These are phyloP conservation scores for Eilema sororculum DNA, from an alignment of 2,888 invertebrate genomes.

Conservation along the genomic window DNA sequence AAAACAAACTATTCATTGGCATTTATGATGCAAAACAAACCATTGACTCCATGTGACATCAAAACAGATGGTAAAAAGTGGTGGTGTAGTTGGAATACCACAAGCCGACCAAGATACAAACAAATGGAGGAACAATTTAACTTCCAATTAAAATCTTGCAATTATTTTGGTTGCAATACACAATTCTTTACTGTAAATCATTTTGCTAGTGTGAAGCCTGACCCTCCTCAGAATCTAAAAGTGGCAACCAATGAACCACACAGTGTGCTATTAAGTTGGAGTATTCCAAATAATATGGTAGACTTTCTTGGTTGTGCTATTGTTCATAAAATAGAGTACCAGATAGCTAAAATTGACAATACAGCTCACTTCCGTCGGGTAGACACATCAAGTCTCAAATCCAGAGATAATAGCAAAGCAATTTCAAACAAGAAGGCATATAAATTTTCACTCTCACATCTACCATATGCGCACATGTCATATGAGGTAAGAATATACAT, in stretches of 20 bases:
- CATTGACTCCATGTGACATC: constrained; percentile 59
- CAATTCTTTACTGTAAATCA: constrained; percentile 88
- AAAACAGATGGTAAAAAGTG: constrained; percentile 46
- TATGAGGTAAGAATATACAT: constrained; percentile 92
- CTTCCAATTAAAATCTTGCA: constrained; percentile 88
- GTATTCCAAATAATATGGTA: constrained; percentile 70
- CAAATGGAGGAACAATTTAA: constrained; percentile 80
- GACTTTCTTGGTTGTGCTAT: constrained; percentile 71
- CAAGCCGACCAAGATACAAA: constrained; percentile 76
- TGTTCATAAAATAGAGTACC: constrained; percentile 80
- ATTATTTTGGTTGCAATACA: constrained; percentile 86
- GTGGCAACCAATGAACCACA: constrained; percentile 67
- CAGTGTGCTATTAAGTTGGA: constrained; percentile 75
- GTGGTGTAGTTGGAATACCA: constrained; percentile 70
- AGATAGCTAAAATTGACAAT: constrained; percentile 81
- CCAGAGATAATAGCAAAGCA: constrained; percentile 3
- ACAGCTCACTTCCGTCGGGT: constrained; percentile 77
- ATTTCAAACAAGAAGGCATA: constrained; percentile 73
- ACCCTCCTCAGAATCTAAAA: constrained; percentile 65
- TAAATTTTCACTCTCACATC: constrained; percentile 79
- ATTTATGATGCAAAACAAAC: constrained; percentile 62
- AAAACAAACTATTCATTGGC: constrained; percentile 65
- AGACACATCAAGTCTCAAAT: constrained; percentile 61
- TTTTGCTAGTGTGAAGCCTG: constrained; percentile 80
- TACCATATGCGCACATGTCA: constrained; percentile 89